Percentiles rank a stretch among this genome's conserved stretches.
These are phyloP conservation scores for Antechinus stuartii DNA, from an alignment of 2,113 vertebrate genomes.

Conservation along the genomic window DNA sequence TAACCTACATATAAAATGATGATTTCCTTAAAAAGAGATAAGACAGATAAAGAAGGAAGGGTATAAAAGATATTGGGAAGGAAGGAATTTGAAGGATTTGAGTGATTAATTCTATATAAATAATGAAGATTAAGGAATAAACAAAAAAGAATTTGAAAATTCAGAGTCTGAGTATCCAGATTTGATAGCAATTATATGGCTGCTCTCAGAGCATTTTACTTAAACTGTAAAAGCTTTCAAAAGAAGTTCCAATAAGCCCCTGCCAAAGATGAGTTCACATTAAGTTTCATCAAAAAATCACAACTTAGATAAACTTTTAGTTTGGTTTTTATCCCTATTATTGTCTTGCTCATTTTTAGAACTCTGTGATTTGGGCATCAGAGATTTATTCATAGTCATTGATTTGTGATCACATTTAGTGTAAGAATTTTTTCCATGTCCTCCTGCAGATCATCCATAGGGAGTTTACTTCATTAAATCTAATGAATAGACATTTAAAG, in stretches of 20 bases:
- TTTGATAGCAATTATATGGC: neutral
- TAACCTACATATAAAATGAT: conserved; percentile 30
- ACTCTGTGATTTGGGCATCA: neutral
- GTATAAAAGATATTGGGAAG: neutral
- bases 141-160: neutral
- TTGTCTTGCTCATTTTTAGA: neutral
- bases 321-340: neutral
- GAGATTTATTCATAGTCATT: neutral
- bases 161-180: neutral
- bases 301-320: neutral
- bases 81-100: neutral
- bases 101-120: neutral
- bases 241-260: neutral
- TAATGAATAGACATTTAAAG: neutral
- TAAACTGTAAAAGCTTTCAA: neutral
- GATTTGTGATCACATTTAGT: neutral
- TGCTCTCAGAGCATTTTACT: neutral
- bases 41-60: neutral
- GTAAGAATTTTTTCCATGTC: neutral
- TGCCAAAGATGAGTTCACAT: neutral
- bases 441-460: neutral
- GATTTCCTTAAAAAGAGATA: neutral
- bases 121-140: neutral
- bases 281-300: neutral
- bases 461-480: neutral